These are phyloP conservation scores for Puffinus mauretanicus DNA, from an alignment of 2,113 vertebrate genomes.

Conservation along the genomic window DNA sequence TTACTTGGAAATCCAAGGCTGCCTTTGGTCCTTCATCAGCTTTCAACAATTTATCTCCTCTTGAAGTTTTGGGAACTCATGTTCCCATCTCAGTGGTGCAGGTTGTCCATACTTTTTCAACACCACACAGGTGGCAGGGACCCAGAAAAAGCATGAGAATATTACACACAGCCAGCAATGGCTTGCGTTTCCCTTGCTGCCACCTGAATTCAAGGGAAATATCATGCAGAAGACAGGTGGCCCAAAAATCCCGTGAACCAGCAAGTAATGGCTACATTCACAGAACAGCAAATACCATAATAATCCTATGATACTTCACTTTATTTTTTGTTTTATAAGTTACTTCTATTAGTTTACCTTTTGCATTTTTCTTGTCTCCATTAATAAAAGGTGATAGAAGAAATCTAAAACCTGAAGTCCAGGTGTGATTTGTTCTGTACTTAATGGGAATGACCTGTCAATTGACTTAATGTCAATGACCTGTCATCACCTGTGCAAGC, in stretches of 20 bases:
- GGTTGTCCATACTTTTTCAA: not conserved
- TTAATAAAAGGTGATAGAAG: not conserved
- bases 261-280: not conserved
- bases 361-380: not conserved
- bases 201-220: not conserved
- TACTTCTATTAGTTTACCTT: not conserved
- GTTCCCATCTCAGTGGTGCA: not conserved
- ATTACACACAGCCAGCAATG: rapidly evolving
- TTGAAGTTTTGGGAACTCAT: not conserved
- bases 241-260: not conserved
- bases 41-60: not conserved
- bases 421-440: not conserved
- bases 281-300: not conserved
- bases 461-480: not conserved
- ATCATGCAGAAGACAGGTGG: not conserved
- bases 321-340: not conserved
- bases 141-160: not conserved
- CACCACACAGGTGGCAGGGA: not conserved
- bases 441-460: not conserved
- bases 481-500: not conserved
- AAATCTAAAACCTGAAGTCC: not conserved
- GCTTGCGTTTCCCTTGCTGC: not conserved
- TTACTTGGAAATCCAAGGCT: not conserved
- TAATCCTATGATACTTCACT: not conserved
- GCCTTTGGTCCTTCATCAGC: not conserved